Evolutionary conservation across 1,140 invertebrate species (phyloP), one percentile per base, ranked within the genome.

Genomic region (Hetaerina americana): DNA sequence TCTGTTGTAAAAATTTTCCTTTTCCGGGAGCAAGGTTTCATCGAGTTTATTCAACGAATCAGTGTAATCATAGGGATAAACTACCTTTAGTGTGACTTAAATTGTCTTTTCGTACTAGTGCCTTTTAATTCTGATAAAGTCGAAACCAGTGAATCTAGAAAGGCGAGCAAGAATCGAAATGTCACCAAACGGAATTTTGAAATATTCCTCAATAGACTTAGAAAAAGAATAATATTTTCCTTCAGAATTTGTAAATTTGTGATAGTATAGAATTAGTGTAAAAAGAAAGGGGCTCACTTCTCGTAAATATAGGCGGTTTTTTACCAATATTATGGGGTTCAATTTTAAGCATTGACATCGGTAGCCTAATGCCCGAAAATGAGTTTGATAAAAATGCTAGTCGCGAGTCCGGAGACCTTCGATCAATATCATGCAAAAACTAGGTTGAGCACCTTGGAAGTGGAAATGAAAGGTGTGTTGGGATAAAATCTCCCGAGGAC

Each of bases 1-100:
- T 66, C 76, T 76, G 69, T 75, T 80, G 73, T 76, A 80, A 77
- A 83, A 83, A 22, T 74, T 5, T 67, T 78, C 71, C 73, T 77
- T 77, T 22, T 71, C 0, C 26, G 80, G 82, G n/a, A 82, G 72
- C 5, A 74, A 68, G 5, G 73, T 75, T 69, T 81, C 77, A 69
- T 79, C 22, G 57, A 81, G 74, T 73, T 76, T 78, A 8, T 76
- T 69, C n/a, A n/a, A n/a, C n/a, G 26, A 73, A 73, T 76, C 70
- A 22, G 78, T 27, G 72, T 77, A 78, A 68, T 79, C 76, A 70
- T 80, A 78, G 12, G 77, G 78, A 69, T 76, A 79, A 66, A 78
- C 72, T 26, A 74, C 78, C 74, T 80, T 80, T 29, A 71, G 74
- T 49, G 68, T 71, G 3, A 77, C 27, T 5, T 77, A 18, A 18